Evolutionary conservation across 30 jellyfish, hydroid and myxozoan genomes (phyloP), one percentile per base, ranked within the genome.

Genomic region (Aurelia aurita): DNA sequence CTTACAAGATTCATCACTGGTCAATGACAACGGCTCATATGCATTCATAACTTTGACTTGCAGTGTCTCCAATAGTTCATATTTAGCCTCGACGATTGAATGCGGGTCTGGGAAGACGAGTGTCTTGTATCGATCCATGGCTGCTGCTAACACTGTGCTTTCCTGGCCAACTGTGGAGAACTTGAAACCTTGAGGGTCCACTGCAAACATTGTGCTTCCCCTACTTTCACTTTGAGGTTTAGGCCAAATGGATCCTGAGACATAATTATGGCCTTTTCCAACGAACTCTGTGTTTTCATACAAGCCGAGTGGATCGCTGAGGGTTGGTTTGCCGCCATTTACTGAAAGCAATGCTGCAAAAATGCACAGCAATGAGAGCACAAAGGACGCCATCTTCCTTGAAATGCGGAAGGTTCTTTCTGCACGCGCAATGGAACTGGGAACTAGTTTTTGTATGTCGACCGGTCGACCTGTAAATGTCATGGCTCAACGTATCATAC

Each of bases 181-280:
- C 92, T 46, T 60, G 58, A 91, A 91, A 25, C 57, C 60, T 13
- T 57, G 87, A 16, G 98, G 98, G 77, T 86, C 88, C 66, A 91
- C 55, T 35, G 98, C 77, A 69, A 77, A 91, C 39, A 28, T 32
- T 25, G 79, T 77, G 70, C 55, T 51, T 7, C 58, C 69, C 55
- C 95, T 79, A 18, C 63, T 69, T 74, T 92, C 98, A 12, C 81
- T 60, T 66, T 72, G 92, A 0, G 98, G 98, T 45, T 86, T 80
- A 10, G 98, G 98, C 96, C 96, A 92, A 18, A 92, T 85, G 3
- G 97, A 77, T 53, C 98, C 98, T 61, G 83, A 18, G 32, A 92
- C 98, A 75, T 92, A 92, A 77, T 92, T 91, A 68, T 63, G 60
- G 53, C 88, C 92, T 16, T 75, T 72, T 21, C 90, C 87, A 54